phyloP scores from a whole-genome alignment of 2,113 vertebrate species.

The Malurus melanocephalus region DNA sequence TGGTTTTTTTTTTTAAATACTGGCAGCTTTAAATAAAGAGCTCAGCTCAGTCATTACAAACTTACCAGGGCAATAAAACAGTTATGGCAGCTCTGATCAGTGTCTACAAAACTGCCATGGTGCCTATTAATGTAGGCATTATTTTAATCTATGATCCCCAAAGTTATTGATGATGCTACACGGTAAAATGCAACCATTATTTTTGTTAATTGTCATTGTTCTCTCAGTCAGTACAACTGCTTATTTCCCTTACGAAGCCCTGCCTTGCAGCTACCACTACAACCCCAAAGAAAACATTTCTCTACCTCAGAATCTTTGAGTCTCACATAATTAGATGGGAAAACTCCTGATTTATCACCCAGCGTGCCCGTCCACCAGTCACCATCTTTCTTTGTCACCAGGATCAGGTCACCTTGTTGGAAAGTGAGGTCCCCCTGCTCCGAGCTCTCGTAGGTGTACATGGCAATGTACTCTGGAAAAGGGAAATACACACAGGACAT shows the following conservation, averaged over 20 bases:
- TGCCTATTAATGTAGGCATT: background rate
- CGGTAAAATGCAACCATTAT: background rate
- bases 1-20: background rate
- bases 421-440: slow-evolving; percentile 98
- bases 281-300: background rate
- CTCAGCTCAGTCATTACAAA: background rate
- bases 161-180: background rate
- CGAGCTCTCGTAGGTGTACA: slow-evolving; percentile 98
- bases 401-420: slow-evolving; percentile 94
- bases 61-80: background rate
- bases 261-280: background rate
- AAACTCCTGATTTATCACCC: slow-evolving; percentile 91
- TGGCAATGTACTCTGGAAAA: slow-evolving; percentile 90
- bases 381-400: slow-evolving; percentile 95
- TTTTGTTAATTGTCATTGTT: background rate
- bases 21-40: background rate
- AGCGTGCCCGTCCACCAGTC: slow-evolving; percentile 97
- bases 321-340: slow-evolving; percentile 98
- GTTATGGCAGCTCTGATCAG: background rate
- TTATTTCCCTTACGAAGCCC: background rate
- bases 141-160: background rate
- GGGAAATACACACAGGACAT: slow-evolving; percentile 31
- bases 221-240: background rate
- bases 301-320: slow-evolving; percentile 93
- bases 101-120: background rate